phyloP scores from a whole-genome alignment of 2,888 invertebrate species.

The Pseudococcus jackbeardsleyi region DNA sequence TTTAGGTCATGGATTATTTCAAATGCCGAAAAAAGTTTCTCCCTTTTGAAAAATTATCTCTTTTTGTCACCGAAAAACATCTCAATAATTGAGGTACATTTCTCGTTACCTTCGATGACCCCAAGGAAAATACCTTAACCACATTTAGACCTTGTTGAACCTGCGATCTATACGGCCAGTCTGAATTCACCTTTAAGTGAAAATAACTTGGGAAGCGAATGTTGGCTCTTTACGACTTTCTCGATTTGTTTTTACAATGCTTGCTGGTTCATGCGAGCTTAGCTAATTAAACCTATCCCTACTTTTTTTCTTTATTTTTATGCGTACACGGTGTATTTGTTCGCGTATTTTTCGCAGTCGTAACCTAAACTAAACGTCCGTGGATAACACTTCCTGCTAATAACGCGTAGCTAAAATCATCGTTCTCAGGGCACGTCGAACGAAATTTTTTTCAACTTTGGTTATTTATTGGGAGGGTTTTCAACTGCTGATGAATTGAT shows the following conservation, averaged over 20 bases:
- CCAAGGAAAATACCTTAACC: neutral
- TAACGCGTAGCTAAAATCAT: constrained; percentile 28
- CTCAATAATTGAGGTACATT: neutral
- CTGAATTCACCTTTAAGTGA: constrained; percentile 25
- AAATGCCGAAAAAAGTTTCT: too few species aligned
- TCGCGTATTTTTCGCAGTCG: constrained; percentile 29
- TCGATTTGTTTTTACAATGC: constrained; percentile 50
- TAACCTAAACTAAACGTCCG: constrained; percentile 50
- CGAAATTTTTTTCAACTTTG: neutral
- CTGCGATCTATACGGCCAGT: constrained; percentile 44
- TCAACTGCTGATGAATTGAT: too few species aligned
- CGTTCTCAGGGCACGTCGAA: neutral
- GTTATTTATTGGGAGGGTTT: neutral
- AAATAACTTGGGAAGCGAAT: constrained; percentile 17
- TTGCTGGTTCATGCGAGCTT: constrained; percentile 21
- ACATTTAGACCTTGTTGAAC: constrained; percentile 37
- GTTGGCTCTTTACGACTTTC: constrained; percentile 47
- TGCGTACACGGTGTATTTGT: constrained; percentile 45
- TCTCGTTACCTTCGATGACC: neutral
- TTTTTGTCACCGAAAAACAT: too few species aligned
- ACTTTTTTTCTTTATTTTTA: constrained; percentile 31
- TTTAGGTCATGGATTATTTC: too few species aligned
- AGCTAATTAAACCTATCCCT: constrained; percentile 49
- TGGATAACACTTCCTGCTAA: constrained; percentile 55
- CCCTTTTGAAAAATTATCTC: too few species aligned